A percentile compares a stretch with the other conserved stretches of the same genome.
Evolutionary conservation across 2,113 vertebrate species (phyloP).

Genomic region (Prinia subflava): DNA sequence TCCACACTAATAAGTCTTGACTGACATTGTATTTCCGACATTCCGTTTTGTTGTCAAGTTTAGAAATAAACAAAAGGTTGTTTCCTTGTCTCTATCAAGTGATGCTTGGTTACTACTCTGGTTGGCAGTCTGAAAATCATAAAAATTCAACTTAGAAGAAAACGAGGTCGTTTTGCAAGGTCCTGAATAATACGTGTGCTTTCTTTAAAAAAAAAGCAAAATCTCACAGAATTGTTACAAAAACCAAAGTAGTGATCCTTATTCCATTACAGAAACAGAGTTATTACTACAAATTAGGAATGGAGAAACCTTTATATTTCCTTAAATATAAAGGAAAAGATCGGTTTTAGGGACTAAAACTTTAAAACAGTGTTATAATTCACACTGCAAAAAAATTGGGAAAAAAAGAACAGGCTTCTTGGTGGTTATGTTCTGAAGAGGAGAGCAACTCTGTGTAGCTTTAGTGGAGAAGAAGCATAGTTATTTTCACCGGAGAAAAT

Average conservation of each 20-base stretch:
- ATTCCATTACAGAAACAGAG: not conserved
- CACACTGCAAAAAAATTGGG: not conserved
- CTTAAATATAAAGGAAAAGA: not conserved
- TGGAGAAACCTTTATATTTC: not conserved
- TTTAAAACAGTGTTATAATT: not conserved
- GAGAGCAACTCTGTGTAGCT: not conserved
- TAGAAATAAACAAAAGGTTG: not conserved
- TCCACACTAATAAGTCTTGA: not conserved
- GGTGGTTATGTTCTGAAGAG: not conserved
- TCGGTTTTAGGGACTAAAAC: not conserved
- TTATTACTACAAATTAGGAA: not conserved
- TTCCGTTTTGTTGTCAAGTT: not conserved
- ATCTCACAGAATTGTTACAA: not conserved
- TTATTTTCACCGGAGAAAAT: not conserved
- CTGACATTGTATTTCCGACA: not conserved
- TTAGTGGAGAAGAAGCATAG: not conserved
- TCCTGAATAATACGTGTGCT: not conserved
- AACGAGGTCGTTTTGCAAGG: not conserved
- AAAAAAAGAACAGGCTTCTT: not conserved
- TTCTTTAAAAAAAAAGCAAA: not conserved
- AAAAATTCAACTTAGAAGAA: not conserved
- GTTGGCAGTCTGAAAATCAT: not conserved
- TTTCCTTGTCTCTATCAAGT: not conserved
- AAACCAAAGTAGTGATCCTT: not conserved
- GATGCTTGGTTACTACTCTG: not conserved